These are phyloP conservation scores for Orientallactaga bullata DNA, from an alignment of 2,113 vertebrate species.

Conservation along the genomic window DNA sequence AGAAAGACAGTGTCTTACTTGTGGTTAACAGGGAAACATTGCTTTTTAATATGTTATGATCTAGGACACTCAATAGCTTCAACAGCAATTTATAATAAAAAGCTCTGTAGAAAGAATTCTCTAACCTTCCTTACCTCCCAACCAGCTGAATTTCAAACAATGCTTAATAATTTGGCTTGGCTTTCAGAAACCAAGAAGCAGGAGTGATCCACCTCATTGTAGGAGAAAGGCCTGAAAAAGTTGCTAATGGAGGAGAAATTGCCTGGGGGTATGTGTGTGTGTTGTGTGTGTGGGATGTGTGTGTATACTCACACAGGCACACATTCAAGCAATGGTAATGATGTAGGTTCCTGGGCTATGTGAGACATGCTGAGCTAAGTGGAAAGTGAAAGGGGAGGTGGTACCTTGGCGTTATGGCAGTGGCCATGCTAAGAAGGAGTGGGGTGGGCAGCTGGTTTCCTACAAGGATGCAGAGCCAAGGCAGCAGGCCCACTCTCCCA, in stretches of 20 bases:
- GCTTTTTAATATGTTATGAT: slow-evolving; percentile 72
- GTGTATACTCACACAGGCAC: neutral
- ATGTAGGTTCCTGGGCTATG: neutral
- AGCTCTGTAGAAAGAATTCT: slow-evolving; percentile 81
- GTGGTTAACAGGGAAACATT: slow-evolving; percentile 69
- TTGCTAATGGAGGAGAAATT: slow-evolving; percentile 65
- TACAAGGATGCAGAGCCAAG: slow-evolving; percentile 86
- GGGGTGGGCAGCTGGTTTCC: slow-evolving; percentile 84
- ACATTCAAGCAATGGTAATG: neutral
- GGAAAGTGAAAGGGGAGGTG: slow-evolving; percentile 12
- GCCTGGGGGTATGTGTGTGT: slow-evolving; percentile 12
- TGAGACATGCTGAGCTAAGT: slow-evolving; percentile 42
- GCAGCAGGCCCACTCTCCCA: slow-evolving; percentile 91
- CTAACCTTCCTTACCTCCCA: slow-evolving; percentile 36
- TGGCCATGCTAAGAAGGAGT: slow-evolving; percentile 76
- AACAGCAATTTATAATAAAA: slow-evolving; percentile 83
- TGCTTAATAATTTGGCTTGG: slow-evolving; percentile 72
- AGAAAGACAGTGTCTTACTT: slow-evolving; percentile 66
- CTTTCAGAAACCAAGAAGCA: slow-evolving; percentile 70
- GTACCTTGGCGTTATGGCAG: neutral
- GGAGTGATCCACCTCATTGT: slow-evolving; percentile 70
- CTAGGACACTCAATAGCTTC: slow-evolving; percentile 67
- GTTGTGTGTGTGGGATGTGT: neutral
- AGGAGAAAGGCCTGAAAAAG: slow-evolving; percentile 48
- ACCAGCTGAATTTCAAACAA: slow-evolving; percentile 71